Evolutionary conservation across 2,888 invertebrate species (phyloP).

Genomic region (Sinhomidia bicolor): DNA sequence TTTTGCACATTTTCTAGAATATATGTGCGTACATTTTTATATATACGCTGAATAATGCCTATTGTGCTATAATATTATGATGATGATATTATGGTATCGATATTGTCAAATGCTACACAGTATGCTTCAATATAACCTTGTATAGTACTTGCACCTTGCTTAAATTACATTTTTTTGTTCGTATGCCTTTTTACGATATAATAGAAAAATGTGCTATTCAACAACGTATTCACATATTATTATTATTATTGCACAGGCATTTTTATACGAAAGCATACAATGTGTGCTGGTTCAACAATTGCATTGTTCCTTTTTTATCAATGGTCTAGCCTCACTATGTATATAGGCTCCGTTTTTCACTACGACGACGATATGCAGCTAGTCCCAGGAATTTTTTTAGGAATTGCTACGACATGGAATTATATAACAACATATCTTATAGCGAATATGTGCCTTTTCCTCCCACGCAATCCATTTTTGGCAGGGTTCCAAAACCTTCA

Average conservation of each 20-base stretch:
- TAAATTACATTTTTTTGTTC: not conserved
- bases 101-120: not conserved
- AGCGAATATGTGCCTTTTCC: conserved; percentile 63
- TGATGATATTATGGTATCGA: no score
- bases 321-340: not conserved
- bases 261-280: no score
- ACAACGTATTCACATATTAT: no score
- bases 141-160: not conserved
- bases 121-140: not conserved
- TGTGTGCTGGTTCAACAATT: conserved; percentile 25
- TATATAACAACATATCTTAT: conserved; percentile 18
- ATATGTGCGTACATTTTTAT: not conserved
- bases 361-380: no score
- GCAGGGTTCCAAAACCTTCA: conserved; percentile 73
- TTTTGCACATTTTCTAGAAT: no score
- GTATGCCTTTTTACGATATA: not conserved
- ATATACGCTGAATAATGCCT: no score
- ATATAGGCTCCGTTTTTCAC: not conserved
- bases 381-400: not conserved
- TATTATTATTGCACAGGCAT: no score
- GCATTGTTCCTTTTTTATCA: conserved; percentile 26
- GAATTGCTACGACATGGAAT: not conserved
- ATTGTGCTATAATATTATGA: no score
- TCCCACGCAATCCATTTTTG: conserved; percentile 78
- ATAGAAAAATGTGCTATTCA: no score